A percentile compares a stretch with the other conserved stretches of the same genome.
Evolutionary conservation across 2,113 vertebrate species (phyloP).

Genomic region (Aptenodytes patagonicus): DNA sequence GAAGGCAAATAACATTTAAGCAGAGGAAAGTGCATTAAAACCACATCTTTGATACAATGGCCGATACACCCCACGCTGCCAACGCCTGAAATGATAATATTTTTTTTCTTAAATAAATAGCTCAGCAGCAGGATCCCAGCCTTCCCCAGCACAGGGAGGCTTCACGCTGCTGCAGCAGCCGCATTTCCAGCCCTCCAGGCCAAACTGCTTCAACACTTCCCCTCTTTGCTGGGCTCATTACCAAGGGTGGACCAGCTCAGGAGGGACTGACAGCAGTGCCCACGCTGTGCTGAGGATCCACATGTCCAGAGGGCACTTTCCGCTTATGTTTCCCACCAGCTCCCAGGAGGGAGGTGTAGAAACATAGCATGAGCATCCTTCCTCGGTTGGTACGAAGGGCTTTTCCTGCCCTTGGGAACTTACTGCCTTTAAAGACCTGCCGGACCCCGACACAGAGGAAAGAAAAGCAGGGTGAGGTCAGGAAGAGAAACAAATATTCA

Average conservation of each 20-base stretch:
- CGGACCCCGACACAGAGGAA: neutral
- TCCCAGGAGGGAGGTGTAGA: neutral
- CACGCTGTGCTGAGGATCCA: neutral
- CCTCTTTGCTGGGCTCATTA: neutral
- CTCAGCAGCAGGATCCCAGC: conserved; percentile 9
- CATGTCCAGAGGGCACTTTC: neutral
- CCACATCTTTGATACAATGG: conserved; percentile 65
- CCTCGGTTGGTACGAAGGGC: rapidly evolving
- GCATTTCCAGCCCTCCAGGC: conserved; percentile 29
- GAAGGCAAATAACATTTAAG: conserved; percentile 69
- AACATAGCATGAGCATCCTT: neutral
- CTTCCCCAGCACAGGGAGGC: neutral
- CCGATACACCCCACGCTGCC: conserved; percentile 34
- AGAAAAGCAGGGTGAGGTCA: neutral
- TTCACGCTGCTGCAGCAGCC: neutral
- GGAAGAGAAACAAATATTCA: neutral
- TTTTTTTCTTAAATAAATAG: conserved; percentile 73
- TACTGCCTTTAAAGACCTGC: neutral
- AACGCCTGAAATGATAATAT: conserved; percentile 69
- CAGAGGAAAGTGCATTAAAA: conserved; percentile 64
- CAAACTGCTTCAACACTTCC: neutral
- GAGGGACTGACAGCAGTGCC: neutral
- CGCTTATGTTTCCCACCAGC: neutral
- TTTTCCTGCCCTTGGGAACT: neutral
- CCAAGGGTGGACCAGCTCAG: neutral